These are phyloP conservation scores for Venustaconcha ellipsiformis DNA, from an alignment of 1,140 invertebrate species.

Conservation along the genomic window DNA sequence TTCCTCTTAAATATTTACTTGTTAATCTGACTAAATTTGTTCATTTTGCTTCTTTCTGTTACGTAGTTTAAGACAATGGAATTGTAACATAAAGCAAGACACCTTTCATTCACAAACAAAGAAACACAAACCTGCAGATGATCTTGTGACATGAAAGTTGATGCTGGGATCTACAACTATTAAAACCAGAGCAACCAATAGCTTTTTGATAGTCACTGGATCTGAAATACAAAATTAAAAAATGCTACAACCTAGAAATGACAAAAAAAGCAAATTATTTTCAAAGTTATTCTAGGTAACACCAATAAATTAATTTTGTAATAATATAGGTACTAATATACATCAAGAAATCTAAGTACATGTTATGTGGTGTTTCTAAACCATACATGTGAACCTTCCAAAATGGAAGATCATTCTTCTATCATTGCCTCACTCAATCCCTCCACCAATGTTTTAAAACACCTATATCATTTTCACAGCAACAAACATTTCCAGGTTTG, in stretches of 20 bases:
- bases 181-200: constrained; percentile 57
- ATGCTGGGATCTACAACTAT: constrained; percentile 57
- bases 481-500: background rate
- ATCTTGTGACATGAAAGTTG: constrained; percentile 19
- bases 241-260: background rate
- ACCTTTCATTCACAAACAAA: too few relatives aligned
- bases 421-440: background rate
- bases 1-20: too few relatives aligned
- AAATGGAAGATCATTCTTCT: too few relatives aligned
- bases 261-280: background rate
- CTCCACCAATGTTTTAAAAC: too few relatives aligned
- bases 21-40: too few relatives aligned
- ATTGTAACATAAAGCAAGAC: too few relatives aligned
- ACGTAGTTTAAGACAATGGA: too few relatives aligned
- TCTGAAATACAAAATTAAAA: constrained; percentile 34
- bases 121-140: background rate
- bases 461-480: constrained; percentile 2
- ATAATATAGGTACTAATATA: background rate
- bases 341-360: background rate
- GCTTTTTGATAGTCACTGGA: constrained; percentile 50
- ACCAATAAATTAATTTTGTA: background rate
- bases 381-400: too few relatives aligned
- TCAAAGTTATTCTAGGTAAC: too few relatives aligned
- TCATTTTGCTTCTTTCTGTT: too few relatives aligned
- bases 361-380: too few relatives aligned